phyloP scores from a whole-genome alignment of 2,113 vertebrate genomes.

The Megaceryle torquata region DNA sequence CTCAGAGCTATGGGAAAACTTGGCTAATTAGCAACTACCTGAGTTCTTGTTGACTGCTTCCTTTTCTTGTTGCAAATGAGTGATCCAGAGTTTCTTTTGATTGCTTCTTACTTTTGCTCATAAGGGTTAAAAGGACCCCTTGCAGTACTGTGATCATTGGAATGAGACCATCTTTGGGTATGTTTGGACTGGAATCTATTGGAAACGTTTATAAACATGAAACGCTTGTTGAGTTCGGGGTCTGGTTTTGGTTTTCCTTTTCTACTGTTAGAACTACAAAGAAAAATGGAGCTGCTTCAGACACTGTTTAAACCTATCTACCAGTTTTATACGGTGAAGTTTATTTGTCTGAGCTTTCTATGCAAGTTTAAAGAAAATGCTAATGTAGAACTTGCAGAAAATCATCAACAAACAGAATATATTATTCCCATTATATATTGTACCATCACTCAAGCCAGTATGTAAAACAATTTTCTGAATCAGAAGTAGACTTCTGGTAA shows the following conservation, averaged over 20 bases:
- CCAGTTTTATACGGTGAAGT: background rate
- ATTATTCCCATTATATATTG: background rate
- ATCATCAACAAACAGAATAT: background rate
- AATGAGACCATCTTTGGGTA: background rate
- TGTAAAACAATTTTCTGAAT: conserved; percentile 20
- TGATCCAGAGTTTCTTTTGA: background rate
- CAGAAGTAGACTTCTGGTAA: conserved; percentile 54
- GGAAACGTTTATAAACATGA: background rate
- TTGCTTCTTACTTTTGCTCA: background rate
- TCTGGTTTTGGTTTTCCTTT: background rate
- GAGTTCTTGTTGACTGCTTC: background rate
- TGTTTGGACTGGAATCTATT: background rate
- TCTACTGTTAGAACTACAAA: background rate
- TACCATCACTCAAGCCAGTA: background rate
- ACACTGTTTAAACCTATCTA: background rate
- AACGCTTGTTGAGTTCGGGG: background rate
- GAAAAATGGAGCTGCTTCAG: background rate
- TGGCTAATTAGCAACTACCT: background rate
- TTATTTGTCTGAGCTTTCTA: background rate
- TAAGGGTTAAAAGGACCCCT: background rate
- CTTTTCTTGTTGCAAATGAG: background rate
- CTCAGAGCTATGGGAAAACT: background rate
- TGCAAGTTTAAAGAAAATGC: background rate
- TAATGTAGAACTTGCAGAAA: background rate
- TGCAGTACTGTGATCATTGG: background rate